These are phyloP conservation scores for Oreochromis tanganicae DNA, from an alignment of 2,113 vertebrate genomes.

Conservation along the genomic window DNA sequence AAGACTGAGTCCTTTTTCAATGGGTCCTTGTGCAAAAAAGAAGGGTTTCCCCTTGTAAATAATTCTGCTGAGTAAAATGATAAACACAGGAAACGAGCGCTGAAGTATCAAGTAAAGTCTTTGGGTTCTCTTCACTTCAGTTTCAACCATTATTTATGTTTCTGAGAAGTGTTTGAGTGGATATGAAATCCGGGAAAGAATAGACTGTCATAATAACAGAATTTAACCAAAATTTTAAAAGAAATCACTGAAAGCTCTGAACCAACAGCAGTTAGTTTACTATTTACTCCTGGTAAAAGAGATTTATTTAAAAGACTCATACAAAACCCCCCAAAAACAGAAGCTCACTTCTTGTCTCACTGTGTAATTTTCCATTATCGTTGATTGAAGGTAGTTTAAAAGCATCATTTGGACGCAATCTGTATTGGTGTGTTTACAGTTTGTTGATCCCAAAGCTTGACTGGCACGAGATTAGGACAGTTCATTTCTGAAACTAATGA, in stretches of 20 bases:
- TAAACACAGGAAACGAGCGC: background rate
- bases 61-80: background rate
- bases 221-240: background rate
- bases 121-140: background rate
- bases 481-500: background rate
- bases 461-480: conserved; percentile 2
- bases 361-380: background rate
- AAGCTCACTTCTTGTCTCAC: background rate
- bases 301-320: background rate
- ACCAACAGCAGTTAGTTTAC: background rate
- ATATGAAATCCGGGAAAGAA: background rate
- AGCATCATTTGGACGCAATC: background rate
- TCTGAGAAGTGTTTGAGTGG: background rate
- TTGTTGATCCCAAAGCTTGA: background rate
- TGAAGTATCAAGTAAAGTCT: background rate
- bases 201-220: background rate
- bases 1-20: background rate
- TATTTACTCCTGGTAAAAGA: background rate
- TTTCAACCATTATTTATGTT: background rate
- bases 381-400: background rate
- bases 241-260: background rate
- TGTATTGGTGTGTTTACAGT: background rate
- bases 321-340: fast-evolving
- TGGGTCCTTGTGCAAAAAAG: background rate
- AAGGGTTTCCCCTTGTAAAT: background rate